These are phyloP conservation scores for Ormia ochracea DNA, from an alignment of 2,888 invertebrate species.

Conservation along the genomic window DNA sequence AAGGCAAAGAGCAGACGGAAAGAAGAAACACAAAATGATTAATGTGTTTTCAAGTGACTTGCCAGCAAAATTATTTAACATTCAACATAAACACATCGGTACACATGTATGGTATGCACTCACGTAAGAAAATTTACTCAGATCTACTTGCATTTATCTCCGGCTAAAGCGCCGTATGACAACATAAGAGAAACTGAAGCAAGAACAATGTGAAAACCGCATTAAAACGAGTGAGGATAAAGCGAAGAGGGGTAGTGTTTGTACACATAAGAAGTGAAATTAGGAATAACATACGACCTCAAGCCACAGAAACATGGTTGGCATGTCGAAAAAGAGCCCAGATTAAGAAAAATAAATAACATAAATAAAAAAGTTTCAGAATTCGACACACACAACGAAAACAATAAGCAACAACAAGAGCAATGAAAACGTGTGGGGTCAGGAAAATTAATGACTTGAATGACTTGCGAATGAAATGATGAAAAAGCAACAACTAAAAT, in stretches of 20 bases:
- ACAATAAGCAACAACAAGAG: constrained; percentile 16
- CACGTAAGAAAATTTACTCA: not conserved
- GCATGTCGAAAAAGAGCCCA: constrained; percentile 58
- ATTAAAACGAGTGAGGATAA: constrained; percentile 19
- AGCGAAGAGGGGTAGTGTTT: constrained; percentile 48
- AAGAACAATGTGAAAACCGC: constrained; percentile 20
- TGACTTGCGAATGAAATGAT: constrained; percentile 66
- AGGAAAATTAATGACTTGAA: constrained; percentile 74
- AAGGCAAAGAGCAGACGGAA: constrained; percentile 44
- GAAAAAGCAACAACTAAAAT: constrained; percentile 48
- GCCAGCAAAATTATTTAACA: constrained; percentile 69
- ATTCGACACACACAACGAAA: constrained; percentile 17
- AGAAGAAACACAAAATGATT: constrained; percentile 70
- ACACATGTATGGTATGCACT: not conserved
- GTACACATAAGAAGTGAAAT: constrained; percentile 59
- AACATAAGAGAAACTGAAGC: constrained; percentile 2
- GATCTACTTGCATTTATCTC: constrained; percentile 9
- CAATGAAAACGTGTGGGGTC: constrained; percentile 68
- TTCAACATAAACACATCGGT: constrained; percentile 23
- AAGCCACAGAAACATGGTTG: constrained; percentile 59
- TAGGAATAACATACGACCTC: constrained; percentile 65
- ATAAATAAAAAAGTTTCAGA: constrained; percentile 21
- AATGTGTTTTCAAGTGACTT: constrained; percentile 76
- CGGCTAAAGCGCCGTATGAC: constrained; percentile 28
- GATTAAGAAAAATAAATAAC: constrained; percentile 51